Evolutionary conservation across 1,140 invertebrate species (phyloP), one percentile per base, ranked within the genome.

Genomic region (Calosoma granatense): DNA sequence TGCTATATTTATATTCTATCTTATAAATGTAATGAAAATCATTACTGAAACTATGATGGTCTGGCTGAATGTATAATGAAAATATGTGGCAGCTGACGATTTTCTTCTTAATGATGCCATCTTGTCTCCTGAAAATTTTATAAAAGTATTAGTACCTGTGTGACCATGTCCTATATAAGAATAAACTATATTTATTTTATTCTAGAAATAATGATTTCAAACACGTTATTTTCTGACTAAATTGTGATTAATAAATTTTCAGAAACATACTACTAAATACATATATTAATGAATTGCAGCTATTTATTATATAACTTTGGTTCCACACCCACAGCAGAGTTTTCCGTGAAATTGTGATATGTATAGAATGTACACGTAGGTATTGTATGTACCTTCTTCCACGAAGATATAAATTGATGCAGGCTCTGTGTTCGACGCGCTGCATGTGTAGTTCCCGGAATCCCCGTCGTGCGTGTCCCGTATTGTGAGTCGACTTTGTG

Each of bases 361-460:
- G n/a, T n/a, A n/a, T n/a, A n/a, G n/a, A n/a, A n/a, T n/a, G n/a
- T n/a, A n/a, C n/a, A n/a, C n/a, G n/a, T n/a, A n/a, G n/a, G n/a
- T n/a, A n/a, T n/a, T n/a, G n/a, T 36, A 61, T 75, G 76, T 79
- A 85, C 90, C 90, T 86, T 92, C 88, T 20, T 90, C 90, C 59
- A 94, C 90, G 70, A 92, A 92, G 59, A 94, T 89, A 67, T 85
- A 88, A 70, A 92, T 92, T 61, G 85, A 90, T 56, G 90, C 88
- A 41, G 88, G 83, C 69, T 92, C 88, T 56, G 90, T 92, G 70
- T 93, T 92, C 62, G 88, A 89, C 20, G 89, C 88, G 66, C 84
- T 87, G 78, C 90, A 94, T 41, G 90, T 92, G 68, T 94, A 94
- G 75, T 93, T 94, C 60, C 90, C 90, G 22, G 90, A 90, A 73